Evolutionary conservation across 2,797 vertebrate species (phyloP), one percentile per base, ranked within the genome.

Genomic region (Gymnocypris eckloni): DNA sequence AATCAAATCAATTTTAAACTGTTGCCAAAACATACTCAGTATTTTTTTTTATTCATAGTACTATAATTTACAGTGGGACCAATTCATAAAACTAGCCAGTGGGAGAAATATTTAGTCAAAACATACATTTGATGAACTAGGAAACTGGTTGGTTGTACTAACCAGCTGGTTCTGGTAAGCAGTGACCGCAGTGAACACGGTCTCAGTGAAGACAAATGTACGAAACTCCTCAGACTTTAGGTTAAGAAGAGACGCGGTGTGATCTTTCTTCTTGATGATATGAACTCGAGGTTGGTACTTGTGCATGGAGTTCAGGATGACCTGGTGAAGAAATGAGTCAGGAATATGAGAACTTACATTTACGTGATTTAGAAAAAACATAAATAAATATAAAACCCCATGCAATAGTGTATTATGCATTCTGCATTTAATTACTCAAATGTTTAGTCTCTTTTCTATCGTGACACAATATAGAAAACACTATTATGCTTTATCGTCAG

Each of bases 201-300:
- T 99, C 94, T 99, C 98, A 0, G 97, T 95, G 81, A 99, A 99
- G 89, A 99, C 96, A 39, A 99, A 99, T 1, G 98, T 99, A 86
- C 98, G 95, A 90, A 99, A 99, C 92, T 99, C 98, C 93, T 99
- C 98, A 0, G 98, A 99, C 92, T 99, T 99, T 85, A 99, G 95
- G 89, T 99, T 99, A 87, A 99, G 95, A 91, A 99, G 93, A 1
- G 98, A 99, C 50, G 98, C 98, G 0, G 98, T 99, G 94, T 99
- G 98, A 89, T 99, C 98, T 89, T 99, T 99, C 95, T 99, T 99
- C 94, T 99, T 99, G 89, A 99, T 99, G 92, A 99, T 98, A 93
- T 99, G 98, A 33, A 98, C 97, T n/a, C 98, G 93, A 0, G 98
- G 98, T 94, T 99, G 98, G 93, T 99, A 99, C 91, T 99, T 99